Percentiles rank a stretch among this genome's conserved stretches.
Evolutionary conservation across 2,797 vertebrate genomes (phyloP).

Genomic region (Oryzias sinensis): DNA sequence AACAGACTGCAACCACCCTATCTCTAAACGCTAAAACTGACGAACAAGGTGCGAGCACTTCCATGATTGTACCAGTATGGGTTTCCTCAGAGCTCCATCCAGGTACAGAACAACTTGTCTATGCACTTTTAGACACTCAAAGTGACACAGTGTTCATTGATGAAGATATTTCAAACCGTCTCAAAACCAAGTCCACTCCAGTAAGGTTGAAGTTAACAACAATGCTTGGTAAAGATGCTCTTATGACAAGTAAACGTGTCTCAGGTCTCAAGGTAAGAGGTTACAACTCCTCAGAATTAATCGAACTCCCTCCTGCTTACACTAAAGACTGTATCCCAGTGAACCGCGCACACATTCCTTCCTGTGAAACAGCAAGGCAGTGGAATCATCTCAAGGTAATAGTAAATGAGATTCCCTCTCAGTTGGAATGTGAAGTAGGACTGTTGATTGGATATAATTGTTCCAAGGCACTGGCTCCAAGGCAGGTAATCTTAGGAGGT

Average conservation of each 20-base stretch:
- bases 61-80: too few species aligned
- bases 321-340: conserved; percentile 6
- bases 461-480: conserved; percentile 4
- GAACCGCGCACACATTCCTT: conserved; percentile 19
- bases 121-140: conserved; percentile 13
- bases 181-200: background rate
- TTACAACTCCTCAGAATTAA: background rate
- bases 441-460: conserved; percentile 6
- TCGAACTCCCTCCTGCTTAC: background rate
- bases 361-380: background rate
- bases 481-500: conserved; percentile 1
- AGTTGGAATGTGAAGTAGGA: background rate
- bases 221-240: background rate
- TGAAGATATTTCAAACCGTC: background rate
- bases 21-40: too few species aligned
- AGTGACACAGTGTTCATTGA: conserved; percentile 25
- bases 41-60: too few species aligned
- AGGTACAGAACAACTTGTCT: conserved; percentile 7
- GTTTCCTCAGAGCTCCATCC: background rate
- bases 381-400: conserved; percentile 12
- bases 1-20: too few species aligned
- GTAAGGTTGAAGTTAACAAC: conserved; percentile 2
- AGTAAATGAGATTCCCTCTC: conserved; percentile 2
- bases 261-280: background rate
- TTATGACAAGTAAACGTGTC: background rate